A percentile compares a stretch with the other conserved stretches of the same genome.
phyloP scores from a whole-genome alignment of 2,113 vertebrate species.

The Oriolus oriolus region DNA sequence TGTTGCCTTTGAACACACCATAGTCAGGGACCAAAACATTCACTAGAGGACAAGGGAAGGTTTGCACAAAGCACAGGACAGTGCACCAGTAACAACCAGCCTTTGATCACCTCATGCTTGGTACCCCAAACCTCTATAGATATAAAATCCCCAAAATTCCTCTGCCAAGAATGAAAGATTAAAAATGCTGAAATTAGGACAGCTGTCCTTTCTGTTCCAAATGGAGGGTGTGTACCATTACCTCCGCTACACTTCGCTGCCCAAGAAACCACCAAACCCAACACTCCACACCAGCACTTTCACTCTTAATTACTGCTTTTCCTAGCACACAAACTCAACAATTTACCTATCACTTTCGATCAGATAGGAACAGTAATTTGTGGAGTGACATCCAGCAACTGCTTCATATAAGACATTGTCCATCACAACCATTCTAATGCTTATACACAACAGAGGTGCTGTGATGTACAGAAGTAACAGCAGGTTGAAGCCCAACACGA shows the following conservation, averaged over 20 bases:
- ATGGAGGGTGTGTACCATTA: neutral
- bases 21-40: neutral
- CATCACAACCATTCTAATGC: neutral
- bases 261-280: neutral
- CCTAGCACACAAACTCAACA: neutral
- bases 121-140: neutral
- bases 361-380: neutral
- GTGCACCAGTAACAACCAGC: neutral
- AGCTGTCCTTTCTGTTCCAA: neutral
- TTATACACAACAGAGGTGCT: neutral
- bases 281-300: neutral
- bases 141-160: neutral
- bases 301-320: neutral
- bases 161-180: neutral
- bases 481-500: neutral
- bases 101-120: neutral
- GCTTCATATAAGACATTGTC: neutral
- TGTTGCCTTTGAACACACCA: neutral
- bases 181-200: neutral
- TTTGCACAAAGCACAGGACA: neutral
- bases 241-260: neutral
- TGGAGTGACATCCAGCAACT: neutral
- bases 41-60: neutral
- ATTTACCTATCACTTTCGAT: neutral
- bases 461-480: accelerated